Evolutionary conservation across 2,113 vertebrate species (phyloP).

Genomic region (Chamaea fasciata): DNA sequence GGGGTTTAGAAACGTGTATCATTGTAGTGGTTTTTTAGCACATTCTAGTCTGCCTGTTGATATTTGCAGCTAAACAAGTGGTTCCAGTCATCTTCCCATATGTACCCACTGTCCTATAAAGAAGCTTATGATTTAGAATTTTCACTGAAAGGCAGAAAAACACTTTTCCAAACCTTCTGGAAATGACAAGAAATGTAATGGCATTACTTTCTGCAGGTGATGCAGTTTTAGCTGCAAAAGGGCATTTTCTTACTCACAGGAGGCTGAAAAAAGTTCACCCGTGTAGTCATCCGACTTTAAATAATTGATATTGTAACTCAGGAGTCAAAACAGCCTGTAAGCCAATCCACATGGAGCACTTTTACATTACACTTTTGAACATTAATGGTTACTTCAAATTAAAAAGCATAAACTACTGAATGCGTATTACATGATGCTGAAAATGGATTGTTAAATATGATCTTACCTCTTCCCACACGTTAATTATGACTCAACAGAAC

Average conservation of each 20-base stretch:
- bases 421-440: neutral
- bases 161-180: neutral
- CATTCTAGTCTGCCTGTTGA: neutral
- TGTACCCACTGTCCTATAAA: neutral
- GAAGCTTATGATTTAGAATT: neutral
- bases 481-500: constrained; percentile 26
- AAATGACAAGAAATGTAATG: neutral
- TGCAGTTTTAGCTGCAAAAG: neutral
- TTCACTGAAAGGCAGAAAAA: neutral
- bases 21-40: neutral
- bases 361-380: neutral
- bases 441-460: neutral
- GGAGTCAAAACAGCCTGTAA: neutral
- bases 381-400: neutral
- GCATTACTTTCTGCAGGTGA: neutral
- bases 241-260: neutral
- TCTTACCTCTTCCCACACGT: neutral
- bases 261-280: neutral
- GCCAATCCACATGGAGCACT: neutral
- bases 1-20: neutral
- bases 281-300: neutral
- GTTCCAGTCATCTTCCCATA: neutral
- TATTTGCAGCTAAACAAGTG: neutral
- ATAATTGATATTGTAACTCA: neutral
- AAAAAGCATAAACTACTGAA: neutral